phyloP scores from a whole-genome alignment of 1,140 invertebrate species.

The Homalodisca vitripennis region DNA sequence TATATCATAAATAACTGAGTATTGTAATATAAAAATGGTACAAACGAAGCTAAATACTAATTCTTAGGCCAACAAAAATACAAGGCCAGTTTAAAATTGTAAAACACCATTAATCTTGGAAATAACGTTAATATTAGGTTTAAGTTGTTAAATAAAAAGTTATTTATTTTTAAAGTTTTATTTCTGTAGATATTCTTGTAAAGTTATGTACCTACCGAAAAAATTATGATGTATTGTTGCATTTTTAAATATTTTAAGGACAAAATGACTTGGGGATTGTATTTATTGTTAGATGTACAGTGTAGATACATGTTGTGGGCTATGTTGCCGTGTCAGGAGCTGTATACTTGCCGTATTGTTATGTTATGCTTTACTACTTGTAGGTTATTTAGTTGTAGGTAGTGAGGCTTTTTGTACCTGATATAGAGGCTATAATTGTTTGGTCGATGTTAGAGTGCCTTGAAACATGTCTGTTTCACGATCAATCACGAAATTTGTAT shows the following conservation, averaged over 20 bases:
- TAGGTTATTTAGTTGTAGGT: neutral
- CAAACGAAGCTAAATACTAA: too few species aligned
- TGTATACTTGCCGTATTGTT: neutral
- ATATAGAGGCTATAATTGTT: conserved; percentile 14
- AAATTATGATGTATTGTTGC: conserved; percentile 14
- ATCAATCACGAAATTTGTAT: too few species aligned
- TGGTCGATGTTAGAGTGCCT: neutral
- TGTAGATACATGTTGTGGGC: neutral
- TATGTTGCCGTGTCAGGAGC: neutral
- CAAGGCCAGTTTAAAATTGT: too few species aligned
- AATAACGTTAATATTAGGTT: neutral
- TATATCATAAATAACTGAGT: too few species aligned
- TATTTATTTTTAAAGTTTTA: conserved; percentile 25
- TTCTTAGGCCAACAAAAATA: too few species aligned
- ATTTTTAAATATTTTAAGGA: conserved; percentile 13
- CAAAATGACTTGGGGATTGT: neutral
- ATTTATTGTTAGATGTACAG: conserved; percentile 22
- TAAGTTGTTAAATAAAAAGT: neutral
- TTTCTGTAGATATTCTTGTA: conserved; percentile 22
- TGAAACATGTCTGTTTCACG: conserved; percentile 1
- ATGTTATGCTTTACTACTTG: conserved; percentile 13
- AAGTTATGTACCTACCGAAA: conserved; percentile 9
- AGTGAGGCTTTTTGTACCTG: conserved; percentile 24
- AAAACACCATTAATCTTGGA: neutral
- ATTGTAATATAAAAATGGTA: too few species aligned